Evolutionary conservation across 2,113 vertebrate species (phyloP).

Genomic region (Mobula birostris): DNA sequence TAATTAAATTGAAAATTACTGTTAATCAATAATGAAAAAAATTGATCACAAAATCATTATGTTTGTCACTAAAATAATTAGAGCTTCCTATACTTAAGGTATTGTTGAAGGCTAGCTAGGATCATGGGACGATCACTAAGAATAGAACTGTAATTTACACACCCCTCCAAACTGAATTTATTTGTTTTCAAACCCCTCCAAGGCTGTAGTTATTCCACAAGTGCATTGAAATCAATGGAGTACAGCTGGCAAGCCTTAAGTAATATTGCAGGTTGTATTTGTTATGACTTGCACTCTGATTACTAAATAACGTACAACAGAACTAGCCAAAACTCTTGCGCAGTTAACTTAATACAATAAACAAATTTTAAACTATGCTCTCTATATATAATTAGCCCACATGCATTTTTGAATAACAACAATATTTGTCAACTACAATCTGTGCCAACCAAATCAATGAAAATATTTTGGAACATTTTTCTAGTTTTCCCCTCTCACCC

Average conservation of each 20-base stretch:
- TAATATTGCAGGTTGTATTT: not conserved
- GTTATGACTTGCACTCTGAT: not conserved
- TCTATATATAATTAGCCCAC: not conserved
- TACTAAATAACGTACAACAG: not conserved
- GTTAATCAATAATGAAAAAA: not conserved
- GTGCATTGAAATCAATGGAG: not conserved
- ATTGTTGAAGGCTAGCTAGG: not conserved
- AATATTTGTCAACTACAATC: not conserved
- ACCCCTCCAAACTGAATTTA: not conserved
- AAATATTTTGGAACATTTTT: not conserved
- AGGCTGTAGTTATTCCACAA: not conserved
- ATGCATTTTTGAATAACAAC: not conserved
- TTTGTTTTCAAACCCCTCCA: not conserved
- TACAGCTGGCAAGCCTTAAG: not conserved
- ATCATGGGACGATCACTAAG: not conserved
- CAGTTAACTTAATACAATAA: not conserved
- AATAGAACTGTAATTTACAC: slow-evolving; percentile 10
- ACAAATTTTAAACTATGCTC: not conserved
- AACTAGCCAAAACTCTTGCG: not conserved
- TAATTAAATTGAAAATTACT: slow-evolving; percentile 10
- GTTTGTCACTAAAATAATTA: slow-evolving; percentile 13
- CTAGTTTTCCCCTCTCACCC: not conserved
- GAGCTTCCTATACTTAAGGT: not conserved
- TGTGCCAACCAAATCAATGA: not conserved
- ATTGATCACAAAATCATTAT: not conserved